A percentile compares a stretch with the other conserved stretches of the same genome.
Conservation (phyloP, 1,140 invertebrate genomes). For the Ips nitidus region DNA sequence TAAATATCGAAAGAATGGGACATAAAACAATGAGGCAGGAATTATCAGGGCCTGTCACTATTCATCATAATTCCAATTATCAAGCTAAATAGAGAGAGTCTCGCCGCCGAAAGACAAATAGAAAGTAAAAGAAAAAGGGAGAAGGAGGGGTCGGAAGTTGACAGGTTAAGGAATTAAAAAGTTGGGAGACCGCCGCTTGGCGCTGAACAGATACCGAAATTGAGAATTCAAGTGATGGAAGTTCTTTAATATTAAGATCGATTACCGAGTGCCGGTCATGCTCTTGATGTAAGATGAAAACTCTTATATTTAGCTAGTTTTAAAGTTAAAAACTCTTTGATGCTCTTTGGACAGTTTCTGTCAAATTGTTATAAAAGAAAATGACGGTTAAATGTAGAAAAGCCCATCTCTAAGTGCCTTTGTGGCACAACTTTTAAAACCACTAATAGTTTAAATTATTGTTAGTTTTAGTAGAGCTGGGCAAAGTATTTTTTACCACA, state of each 20-base stretch:
- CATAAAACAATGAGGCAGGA: conserved; percentile 2
- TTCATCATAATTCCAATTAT: conserved; percentile 37
- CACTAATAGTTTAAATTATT: no score
- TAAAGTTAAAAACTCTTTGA: no score
- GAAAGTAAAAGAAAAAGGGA: conserved; percentile 14
- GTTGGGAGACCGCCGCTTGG: conserved; percentile 30
- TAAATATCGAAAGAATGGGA: neutral
- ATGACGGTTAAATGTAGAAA: no score
- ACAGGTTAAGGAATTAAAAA: conserved; percentile 36
- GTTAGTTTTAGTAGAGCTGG: no score
- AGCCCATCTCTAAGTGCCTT: no score
- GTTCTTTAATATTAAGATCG: conserved; percentile 36
- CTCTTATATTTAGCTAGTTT: conserved; percentile 7
- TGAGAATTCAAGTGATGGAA: conserved; percentile 33
- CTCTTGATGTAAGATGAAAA: conserved; percentile 24
- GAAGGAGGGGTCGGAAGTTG: conserved; percentile 23
- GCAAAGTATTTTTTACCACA: no score
- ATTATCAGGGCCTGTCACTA: conserved; percentile 28
- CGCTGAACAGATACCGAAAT: conserved; percentile 35
- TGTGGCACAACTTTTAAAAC: no score
- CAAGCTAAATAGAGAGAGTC: conserved; percentile 28
- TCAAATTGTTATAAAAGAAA: no score
- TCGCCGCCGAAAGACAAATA: conserved; percentile 16
- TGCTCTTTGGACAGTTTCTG: no score
- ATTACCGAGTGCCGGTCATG: conserved; percentile 29